Percentiles rank a stretch among this genome's conserved stretches.
phyloP scores from a whole-genome alignment of 2,113 vertebrate species.

The Tilapia sparmanii region DNA sequence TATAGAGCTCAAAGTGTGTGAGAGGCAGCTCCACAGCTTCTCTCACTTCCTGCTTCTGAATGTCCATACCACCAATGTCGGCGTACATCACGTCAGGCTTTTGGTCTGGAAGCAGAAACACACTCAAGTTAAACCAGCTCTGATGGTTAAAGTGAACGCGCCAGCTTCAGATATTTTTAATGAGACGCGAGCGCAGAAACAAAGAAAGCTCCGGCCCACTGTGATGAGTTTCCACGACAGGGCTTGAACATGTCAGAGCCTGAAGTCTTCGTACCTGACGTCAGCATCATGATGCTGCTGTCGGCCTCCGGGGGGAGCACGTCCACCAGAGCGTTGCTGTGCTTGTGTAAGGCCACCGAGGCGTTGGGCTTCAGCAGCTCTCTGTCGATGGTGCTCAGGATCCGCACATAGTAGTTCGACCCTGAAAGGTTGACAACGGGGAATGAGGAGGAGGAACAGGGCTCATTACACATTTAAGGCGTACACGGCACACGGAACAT shows the following conservation, averaged over 20 bases:
- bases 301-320: constrained; percentile 92
- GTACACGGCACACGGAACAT: neutral
- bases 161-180: neutral
- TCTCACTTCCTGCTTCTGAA: constrained; percentile 95
- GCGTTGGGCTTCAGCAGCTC: constrained; percentile 95
- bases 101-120: constrained; percentile 77
- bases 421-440: constrained; percentile 55
- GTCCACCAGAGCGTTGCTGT: constrained; percentile 93
- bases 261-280: constrained; percentile 66
- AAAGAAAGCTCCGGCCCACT: neutral
- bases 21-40: constrained; percentile 93
- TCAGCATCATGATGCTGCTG: constrained; percentile 98
- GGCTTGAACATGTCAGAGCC: neutral
- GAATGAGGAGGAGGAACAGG: neutral
- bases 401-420: constrained; percentile 93
- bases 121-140: neutral
- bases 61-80: constrained; percentile 95
- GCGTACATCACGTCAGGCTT: constrained; percentile 95
- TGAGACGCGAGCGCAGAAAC: neutral
- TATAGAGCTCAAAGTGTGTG: constrained; percentile 95
- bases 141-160: neutral
- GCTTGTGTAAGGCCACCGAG: constrained; percentile 91
- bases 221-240: neutral
- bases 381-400: constrained; percentile 92
- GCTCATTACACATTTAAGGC: constrained; percentile 16